Conservation (phyloP, 2,797 vertebrate species). For the Oreortyx pictus region DNA sequence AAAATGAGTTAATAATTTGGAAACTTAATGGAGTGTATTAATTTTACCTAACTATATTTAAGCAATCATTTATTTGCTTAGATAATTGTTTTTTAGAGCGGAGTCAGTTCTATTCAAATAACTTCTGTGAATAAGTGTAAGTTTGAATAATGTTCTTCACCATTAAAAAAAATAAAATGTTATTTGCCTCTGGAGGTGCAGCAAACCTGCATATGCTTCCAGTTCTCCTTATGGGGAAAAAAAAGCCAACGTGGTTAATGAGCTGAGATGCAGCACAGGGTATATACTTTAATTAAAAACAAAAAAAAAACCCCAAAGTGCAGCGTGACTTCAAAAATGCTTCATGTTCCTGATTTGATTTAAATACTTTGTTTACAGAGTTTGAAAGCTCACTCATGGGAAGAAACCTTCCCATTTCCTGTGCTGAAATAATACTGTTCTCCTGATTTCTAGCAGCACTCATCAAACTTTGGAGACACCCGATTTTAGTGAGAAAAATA, state of each 20-base stretch:
- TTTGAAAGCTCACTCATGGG: neutral
- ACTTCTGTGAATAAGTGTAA: neutral
- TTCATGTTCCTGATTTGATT: neutral
- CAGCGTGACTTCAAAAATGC: neutral
- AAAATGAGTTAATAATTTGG: neutral
- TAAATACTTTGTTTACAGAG: conserved; percentile 1
- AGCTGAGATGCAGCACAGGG: neutral
- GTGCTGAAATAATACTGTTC: neutral
- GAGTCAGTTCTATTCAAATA: neutral
- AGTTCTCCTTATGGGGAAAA: neutral
- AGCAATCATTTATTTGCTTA: conserved; percentile 7
- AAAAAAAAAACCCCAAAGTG: neutral
- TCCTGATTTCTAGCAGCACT: neutral
- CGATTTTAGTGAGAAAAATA: neutral
- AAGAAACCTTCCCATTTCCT: neutral
- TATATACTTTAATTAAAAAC: neutral
- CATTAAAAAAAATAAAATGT: neutral
- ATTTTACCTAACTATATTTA: neutral
- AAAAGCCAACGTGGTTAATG: neutral
- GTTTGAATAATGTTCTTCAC: neutral
- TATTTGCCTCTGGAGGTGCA: neutral
- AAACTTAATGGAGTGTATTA: neutral
- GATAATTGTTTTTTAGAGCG: neutral
- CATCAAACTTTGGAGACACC: neutral
- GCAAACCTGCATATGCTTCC: neutral